phyloP scores from a whole-genome alignment of 2,113 vertebrate genomes.

The Rhagologus leucostigma region DNA sequence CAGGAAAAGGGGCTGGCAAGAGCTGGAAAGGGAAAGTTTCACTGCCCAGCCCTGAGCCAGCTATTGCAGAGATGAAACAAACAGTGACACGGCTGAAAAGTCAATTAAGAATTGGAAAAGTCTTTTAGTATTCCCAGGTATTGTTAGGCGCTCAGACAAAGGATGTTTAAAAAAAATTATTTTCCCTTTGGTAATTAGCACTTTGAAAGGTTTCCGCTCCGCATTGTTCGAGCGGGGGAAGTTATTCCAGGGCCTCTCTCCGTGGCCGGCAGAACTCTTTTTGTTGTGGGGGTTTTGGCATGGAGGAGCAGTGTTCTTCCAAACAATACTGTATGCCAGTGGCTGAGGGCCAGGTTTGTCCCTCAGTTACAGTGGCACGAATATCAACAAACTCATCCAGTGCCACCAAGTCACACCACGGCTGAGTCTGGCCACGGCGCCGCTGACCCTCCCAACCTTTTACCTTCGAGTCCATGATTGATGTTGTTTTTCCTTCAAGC shows the following conservation, averaged over 20 bases:
- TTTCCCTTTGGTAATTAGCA: background rate
- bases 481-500: background rate
- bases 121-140: background rate
- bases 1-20: background rate
- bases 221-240: background rate
- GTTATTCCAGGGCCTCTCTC: background rate
- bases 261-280: background rate
- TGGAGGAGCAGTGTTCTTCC: background rate
- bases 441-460: background rate
- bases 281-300: background rate
- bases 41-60: background rate
- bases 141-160: conserved; percentile 6
- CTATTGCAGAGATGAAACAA: background rate
- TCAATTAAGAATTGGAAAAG: background rate
- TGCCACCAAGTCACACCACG: background rate
- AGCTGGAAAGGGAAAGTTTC: conserved; percentile 37
- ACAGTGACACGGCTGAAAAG: conserved; percentile 6
- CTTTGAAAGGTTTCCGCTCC: conserved; percentile 25
- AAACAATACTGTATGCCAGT: background rate
- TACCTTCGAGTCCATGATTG: background rate
- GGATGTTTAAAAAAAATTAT: conserved; percentile 3
- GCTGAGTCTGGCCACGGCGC: fast-evolving
- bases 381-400: background rate
- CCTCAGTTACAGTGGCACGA: background rate
- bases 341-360: background rate